These are phyloP conservation scores for Tipula vernalis DNA, from an alignment of 2,888 invertebrate species.

Conservation along the genomic window DNA sequence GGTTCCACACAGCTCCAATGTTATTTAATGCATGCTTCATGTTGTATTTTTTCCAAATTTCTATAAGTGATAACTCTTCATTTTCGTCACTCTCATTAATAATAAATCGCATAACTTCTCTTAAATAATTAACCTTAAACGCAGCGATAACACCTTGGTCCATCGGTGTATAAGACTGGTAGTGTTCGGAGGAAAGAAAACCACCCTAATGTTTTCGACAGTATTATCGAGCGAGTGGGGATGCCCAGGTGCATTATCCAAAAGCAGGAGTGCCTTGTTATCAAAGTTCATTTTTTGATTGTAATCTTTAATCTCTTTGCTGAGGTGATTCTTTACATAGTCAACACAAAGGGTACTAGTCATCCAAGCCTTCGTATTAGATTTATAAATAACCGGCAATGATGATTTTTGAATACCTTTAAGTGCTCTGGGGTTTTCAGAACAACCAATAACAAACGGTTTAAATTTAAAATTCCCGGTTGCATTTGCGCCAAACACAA, in stretches of 20 bases:
- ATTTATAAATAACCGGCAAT: not conserved
- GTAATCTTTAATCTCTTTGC: not conserved
- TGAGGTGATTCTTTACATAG: not conserved
- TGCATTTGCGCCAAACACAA: too few species aligned
- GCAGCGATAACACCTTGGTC: not conserved
- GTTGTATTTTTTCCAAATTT: not conserved
- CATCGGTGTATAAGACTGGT: not conserved
- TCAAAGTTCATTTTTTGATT: not conserved
- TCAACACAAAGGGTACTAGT: not conserved
- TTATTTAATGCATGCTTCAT: not conserved
- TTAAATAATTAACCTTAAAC: not conserved
- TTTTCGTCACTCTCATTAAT: not conserved
- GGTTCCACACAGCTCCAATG: not conserved
- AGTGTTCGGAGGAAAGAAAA: not conserved
- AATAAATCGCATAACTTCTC: not conserved
- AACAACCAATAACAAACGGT: too few species aligned
- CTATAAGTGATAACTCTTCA: not conserved
- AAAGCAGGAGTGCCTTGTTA: too few species aligned
- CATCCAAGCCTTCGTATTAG: not conserved
- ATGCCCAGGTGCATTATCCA: too few species aligned
- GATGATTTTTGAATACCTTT: not conserved
- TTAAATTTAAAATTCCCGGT: too few species aligned
- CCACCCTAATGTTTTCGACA: too few species aligned
- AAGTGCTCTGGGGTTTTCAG: not conserved
- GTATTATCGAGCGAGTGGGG: too few species aligned